These are phyloP conservation scores for Eleutherodactylus coqui DNA, from an alignment of 2,797 vertebrate species.

Conservation along the genomic window DNA sequence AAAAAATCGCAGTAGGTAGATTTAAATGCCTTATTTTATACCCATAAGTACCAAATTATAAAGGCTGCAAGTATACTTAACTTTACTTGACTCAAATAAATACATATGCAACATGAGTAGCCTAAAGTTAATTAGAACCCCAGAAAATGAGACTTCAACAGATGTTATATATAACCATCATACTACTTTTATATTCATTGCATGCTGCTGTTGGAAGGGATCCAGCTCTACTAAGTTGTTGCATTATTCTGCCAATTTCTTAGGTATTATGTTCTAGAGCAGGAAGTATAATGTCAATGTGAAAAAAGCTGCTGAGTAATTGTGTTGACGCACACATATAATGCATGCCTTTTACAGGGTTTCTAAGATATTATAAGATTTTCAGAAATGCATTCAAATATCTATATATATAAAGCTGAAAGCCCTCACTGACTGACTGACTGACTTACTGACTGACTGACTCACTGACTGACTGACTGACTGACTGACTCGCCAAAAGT, in stretches of 20 bases:
- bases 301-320: neutral
- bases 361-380: too few species aligned
- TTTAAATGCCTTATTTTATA: neutral
- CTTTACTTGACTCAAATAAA: neutral
- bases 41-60: neutral
- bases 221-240: neutral
- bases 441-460: too few species aligned
- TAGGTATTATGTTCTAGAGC: neutral
- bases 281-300: neutral
- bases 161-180: too few species aligned
- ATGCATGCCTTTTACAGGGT: neutral
- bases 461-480: too few species aligned
- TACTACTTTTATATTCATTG: neutral
- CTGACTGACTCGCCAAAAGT: too few species aligned
- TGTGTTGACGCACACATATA: neutral
- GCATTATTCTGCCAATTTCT: neutral
- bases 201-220: neutral
- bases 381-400: neutral
- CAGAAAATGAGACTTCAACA: neutral
- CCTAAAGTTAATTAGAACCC: neutral
- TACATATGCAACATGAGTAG: neutral
- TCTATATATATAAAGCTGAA: too few species aligned
- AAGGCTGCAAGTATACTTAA: neutral
- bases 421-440: too few species aligned
- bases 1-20: too few species aligned